Conservation (phyloP, 2,888 invertebrate species). For the Synergus itoensis region DNA sequence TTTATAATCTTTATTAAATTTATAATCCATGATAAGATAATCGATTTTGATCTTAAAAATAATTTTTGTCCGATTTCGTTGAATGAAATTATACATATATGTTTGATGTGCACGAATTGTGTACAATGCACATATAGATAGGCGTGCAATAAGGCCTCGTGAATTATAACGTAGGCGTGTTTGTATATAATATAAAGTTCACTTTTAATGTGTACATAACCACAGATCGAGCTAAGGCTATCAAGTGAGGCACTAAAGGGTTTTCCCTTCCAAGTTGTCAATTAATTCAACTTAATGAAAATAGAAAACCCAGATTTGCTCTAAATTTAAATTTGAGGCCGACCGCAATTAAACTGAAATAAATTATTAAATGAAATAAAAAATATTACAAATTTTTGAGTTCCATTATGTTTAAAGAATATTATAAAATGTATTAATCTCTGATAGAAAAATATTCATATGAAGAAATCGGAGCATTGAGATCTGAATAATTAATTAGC, state of each 20-base stretch:
- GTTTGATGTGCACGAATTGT: not conserved
- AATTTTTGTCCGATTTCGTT: not conserved
- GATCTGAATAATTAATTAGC: not conserved
- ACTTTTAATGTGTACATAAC: conserved; percentile 20
- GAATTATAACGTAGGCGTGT: conserved; percentile 12
- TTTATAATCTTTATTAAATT: not conserved
- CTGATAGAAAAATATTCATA: not conserved
- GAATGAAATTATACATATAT: not conserved
- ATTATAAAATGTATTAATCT: not conserved
- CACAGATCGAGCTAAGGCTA: conserved; percentile 15
- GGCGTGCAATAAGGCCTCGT: conserved; percentile 15
- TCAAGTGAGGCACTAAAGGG: conserved; percentile 2
- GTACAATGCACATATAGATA: not conserved
- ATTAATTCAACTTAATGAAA: not conserved
- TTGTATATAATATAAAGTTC: conserved; percentile 18
- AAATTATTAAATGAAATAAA: not conserved
- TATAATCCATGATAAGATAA: not conserved
- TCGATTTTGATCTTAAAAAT: not conserved
- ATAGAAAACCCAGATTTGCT: not conserved
- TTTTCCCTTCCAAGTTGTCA: not conserved
- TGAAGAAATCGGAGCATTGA: not conserved
- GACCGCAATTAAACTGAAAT: not conserved
- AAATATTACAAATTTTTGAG: not conserved
- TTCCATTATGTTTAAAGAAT: not conserved
- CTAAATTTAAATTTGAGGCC: not conserved